Evolutionary conservation across 2,888 invertebrate species (phyloP), one percentile per base, ranked within the genome.

Genomic region (Cerceris rybyensis): DNA sequence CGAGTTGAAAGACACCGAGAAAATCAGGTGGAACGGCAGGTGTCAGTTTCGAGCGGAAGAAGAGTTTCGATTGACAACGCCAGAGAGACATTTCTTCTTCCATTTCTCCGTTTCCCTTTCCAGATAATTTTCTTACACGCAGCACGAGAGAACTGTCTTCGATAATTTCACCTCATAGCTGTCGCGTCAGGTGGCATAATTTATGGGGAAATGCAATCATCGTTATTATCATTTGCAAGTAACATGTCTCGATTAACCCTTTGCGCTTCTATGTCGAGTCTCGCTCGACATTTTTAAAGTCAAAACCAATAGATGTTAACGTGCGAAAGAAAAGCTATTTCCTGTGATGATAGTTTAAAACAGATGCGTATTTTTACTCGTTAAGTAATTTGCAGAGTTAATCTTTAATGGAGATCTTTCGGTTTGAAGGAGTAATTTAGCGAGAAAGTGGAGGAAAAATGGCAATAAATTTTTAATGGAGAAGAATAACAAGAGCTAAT

Each of bases 201-300:
- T 77, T 69, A 60, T 54, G 50, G 69, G 77, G 69, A 76, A 70
- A 49, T 49, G 65, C 75, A 59, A 68, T 75, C 52, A 54, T 39
- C 63, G 75, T 64, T 76, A 75, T 76, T 75, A 76, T 68, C 77
- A 59, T 77, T 77, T 68, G 64, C 43, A 77, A 77, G 69, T 77
- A 70, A 69, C 57, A 39, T 55, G 77, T 57, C 65, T 76, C 69
- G 70, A 76, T 77, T 77, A 77, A 59, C 55, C 69, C 75, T 67
- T 67, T 75, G 58, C n/a, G n/a, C n/a, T n/a, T n/a, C n/a, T n/a
- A n/a, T n/a, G n/a, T n/a, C n/a, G n/a, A n/a, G n/a, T n/a, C n/a
- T n/a, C n/a, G n/a, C n/a, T n/a, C n/a, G n/a, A n/a, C n/a, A n/a
- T n/a, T n/a, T n/a, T n/a, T n/a, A n/a, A n/a, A n/a, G n/a, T n/a